Evolutionary conservation across 2,888 invertebrate genomes (phyloP).

Genomic region (Heliconius cydno): DNA sequence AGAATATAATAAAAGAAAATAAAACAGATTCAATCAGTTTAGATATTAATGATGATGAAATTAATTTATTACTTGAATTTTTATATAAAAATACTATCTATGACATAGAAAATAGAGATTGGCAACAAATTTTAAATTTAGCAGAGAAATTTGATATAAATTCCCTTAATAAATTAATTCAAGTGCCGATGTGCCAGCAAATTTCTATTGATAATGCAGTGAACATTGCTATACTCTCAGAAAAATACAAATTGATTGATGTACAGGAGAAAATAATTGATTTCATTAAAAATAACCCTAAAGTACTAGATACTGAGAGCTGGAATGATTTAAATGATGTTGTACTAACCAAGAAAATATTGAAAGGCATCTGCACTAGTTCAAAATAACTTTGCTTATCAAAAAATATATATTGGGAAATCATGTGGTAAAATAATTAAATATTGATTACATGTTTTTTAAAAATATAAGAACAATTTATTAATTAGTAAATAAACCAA

Average conservation of each 20-base stretch:
- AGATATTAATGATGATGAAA: slow-evolving; percentile 62
- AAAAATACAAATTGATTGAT: slow-evolving; percentile 61
- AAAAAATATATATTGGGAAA: background rate
- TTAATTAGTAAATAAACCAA: background rate
- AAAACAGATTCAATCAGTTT: slow-evolving; percentile 52
- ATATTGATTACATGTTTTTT: background rate
- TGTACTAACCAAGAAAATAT: slow-evolving; percentile 64
- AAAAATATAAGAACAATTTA: background rate
- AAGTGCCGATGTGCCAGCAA: slow-evolving; percentile 59
- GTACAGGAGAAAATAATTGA: slow-evolving; percentile 60
- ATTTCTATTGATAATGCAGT: slow-evolving; percentile 67
- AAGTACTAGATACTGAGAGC: slow-evolving; percentile 61
- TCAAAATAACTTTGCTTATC: background rate
- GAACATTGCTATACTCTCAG: slow-evolving; percentile 64
- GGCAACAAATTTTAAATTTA: slow-evolving; percentile 60
- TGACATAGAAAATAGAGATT: slow-evolving; percentile 60
- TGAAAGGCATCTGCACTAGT: slow-evolving; percentile 47
- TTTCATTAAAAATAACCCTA: slow-evolving; percentile 65
- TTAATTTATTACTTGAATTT: slow-evolving; percentile 67
- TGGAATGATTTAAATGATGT: slow-evolving; percentile 70
- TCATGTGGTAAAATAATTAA: background rate
- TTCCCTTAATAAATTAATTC: slow-evolving; percentile 58
- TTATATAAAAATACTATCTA: slow-evolving; percentile 68
- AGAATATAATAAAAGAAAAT: slow-evolving; percentile 57
- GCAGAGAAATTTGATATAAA: slow-evolving; percentile 62